Base-by-base conservation (phyloP, 2,888 invertebrate genomes). In the Phalangium opilio region DNA sequence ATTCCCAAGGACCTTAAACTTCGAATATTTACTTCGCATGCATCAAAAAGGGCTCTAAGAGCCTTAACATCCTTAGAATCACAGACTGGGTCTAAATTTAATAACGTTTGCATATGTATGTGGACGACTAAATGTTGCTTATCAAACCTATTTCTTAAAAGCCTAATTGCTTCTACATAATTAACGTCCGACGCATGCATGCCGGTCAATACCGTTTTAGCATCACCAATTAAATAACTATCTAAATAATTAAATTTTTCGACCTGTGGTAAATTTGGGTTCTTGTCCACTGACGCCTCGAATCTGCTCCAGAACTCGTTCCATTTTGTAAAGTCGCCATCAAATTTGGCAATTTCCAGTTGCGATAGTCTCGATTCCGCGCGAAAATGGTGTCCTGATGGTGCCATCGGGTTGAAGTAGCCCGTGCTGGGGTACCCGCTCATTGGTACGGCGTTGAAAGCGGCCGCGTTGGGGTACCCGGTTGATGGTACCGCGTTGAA, bases 231-330 rank as follows among this genome's bases (percentile, higher is more conserved):
- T 11, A 47, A n/a, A 41, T 47, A 42, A 15, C 41, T 21, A 27
- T 36, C 38, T 20, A 47, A 17, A 42, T 42, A 42, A 18, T 19
- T n/a, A 33, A 46, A 46, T 20, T 46, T 45, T 45, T 45, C 38
- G n/a, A 27, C 27, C 27, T 27, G 4, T 7, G 27, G 27, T 27
- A 27, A 27, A 27, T 8, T 27, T 8, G 8, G 5, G 27, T 27
- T 27, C 4, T 27, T 8, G 8, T 27, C 5, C 4, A 27, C 8
- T 8, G 27, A 4, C 8, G 27, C 4, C 8, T 27, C 8, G 8
- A 27, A 27, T 27, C 8, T 4, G 27, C 8, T 27, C 27, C 27
- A 27, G 27, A 27, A 27, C 4, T 4, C 4, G 27, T 27, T 27
- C 27, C 27, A 27, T 7, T 27, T 4, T 4, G 27, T 27, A 8